Base-by-base conservation (phyloP, 2,797 vertebrate genomes). In the Cephalopachus bancanus region DNA sequence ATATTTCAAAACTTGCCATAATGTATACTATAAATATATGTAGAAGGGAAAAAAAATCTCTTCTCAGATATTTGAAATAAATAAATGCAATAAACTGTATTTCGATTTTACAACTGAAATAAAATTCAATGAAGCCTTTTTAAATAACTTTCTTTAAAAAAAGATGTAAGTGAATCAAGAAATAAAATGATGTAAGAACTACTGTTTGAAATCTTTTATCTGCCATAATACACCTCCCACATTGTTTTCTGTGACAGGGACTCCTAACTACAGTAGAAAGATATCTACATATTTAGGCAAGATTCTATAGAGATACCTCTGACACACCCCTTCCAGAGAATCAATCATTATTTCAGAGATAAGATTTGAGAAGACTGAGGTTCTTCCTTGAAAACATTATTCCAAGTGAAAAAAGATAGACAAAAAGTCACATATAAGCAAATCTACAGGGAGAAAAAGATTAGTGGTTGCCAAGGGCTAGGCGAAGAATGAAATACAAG, bases 381-480 rank as follows among this genome's bases (percentile, higher is more conserved):
- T 69, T 79, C 30, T 84, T 93, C 49, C 64, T 65, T 96, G 51
- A 89, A 91, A 93, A 60, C 30, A 91, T 80, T 64, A 91, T 53
- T 8, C 19, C 91, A 88, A 71, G 64, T 85, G 5, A 85, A 94
- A 89, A 26, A 71, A 86, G 22, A 6, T 55, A 93, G 10, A 83
- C 9, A 76, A 80, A 94, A 85, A 64, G 57, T 71, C 57, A 67
- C n/a, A 89, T 37, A 51, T 1, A 97, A 11, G 24, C 65, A 80
- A 90, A 80, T 53, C 86, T 20, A 85, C 0, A 51, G 24, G 80
- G 51, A 86, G 51, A 44, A 71, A 24, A 83, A 83, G 55, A 37
- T 37, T 37, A 37, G 37, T 37, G 37, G 37, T 37, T 37, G 37
- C 37, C 37, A 37, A 37, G 37, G 30, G 3, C 65, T 69, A 44